Evolutionary conservation across 2,113 vertebrate genomes (phyloP), one percentile per base, ranked within the genome.

Genomic region (Colinus virginianus): DNA sequence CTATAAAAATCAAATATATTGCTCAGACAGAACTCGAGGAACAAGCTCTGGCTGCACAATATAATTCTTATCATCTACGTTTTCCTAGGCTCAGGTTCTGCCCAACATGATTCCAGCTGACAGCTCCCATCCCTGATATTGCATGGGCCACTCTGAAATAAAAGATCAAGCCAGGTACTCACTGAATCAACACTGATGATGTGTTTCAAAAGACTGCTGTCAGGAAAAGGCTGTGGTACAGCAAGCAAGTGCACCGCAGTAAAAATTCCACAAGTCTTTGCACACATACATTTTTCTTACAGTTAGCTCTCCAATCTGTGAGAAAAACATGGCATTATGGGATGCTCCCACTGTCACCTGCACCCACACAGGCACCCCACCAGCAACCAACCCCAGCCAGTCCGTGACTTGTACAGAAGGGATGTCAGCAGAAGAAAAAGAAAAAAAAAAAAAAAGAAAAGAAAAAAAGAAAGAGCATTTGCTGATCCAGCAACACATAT

Each of bases 151-250:
- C 67, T 84, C 85, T 81, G 32, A 30, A 84, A 19, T 36, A 46
- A 86, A 78, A 88, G 40, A 43, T 7, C 8, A 70, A 86, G 30
- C 49, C 23, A 51, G 11, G 17, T 74, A 55, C 11, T 34, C 49
- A 11, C 53, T 53, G 55, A 62, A 67, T 61, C 15, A 71, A 64
- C 9, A 46, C 2, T 46, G 43, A 42, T 0, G 0, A 46, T 2
- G 2, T n/a, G 43, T 68, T 78, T 72, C 6, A 56, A 68, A 78
- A 75, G 21, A 23, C 10, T 8, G 0, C 63, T 87, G 22, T 66
- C 16, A 5, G 23, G 14, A 63, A 88, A 70, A 11, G 4, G 13
- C 25, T 8, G 20, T 45, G 22, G 81, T 76, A 55, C 32, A 81
- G 30, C 66, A 78, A 84, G 36, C 3, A 79, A 74, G 56, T 28